phyloP scores from a whole-genome alignment of 2,113 vertebrate species.

The Ophiodon elongatus region DNA sequence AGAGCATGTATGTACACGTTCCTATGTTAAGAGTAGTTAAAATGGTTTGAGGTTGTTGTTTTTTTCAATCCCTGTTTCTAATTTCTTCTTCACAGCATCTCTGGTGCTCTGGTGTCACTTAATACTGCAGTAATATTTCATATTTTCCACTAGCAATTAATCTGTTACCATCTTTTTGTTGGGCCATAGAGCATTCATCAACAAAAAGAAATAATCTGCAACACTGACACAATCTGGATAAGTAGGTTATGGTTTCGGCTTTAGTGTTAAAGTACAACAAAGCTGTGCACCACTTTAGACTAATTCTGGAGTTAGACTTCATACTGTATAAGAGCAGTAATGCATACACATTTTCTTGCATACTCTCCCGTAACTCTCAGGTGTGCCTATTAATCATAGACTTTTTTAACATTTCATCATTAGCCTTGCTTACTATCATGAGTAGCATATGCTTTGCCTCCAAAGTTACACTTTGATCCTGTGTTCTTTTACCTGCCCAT shows the following conservation, averaged over 20 bases:
- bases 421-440: constrained; percentile 41
- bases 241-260: constrained; percentile 18
- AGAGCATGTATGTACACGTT: neutral
- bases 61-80: neutral
- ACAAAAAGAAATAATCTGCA: neutral
- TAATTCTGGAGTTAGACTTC: neutral
- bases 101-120: neutral
- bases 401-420: constrained; percentile 59
- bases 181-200: neutral
- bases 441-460: constrained; percentile 38
- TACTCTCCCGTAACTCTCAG: constrained; percentile 41
- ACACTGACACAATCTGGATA: neutral
- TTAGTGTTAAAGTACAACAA: constrained; percentile 27
- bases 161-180: constrained; percentile 9
- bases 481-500: constrained; percentile 55
- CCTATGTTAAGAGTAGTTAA: neutral
- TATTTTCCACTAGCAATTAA: constrained; percentile 21
- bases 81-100: neutral
- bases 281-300: constrained; percentile 3
- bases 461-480: constrained; percentile 53
- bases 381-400: constrained; percentile 51
- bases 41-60: neutral
- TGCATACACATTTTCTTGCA: constrained; percentile 38
- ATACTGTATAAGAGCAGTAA: constrained; percentile 11
- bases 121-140: neutral